Evolutionary conservation across 2,797 vertebrate species (phyloP), one percentile per base, ranked within the genome.

Genomic region (Siniperca scherzeri): DNA sequence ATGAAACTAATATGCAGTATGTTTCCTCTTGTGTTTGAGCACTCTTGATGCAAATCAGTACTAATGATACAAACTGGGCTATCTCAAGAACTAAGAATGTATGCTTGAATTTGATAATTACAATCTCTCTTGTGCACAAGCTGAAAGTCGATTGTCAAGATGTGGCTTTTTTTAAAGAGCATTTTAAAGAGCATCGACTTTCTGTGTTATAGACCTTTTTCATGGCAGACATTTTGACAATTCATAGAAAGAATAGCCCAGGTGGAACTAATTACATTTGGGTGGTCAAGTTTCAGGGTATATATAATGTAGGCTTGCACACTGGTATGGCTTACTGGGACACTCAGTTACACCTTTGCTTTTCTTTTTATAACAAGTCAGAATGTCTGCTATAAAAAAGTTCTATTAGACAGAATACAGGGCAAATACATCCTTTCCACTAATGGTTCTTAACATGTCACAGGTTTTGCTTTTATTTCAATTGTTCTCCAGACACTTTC

Each of bases 11-110:
- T 75, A 44, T 76, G 53, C 72, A 33, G 30, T 30, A 21, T 48
- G 60, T 64, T 77, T 83, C 71, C 78, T 79, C 75, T 82, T 68
- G 33, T 75, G 77, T 84, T 75, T 12, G 61, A 85, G 77, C 74
- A 80, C 85, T 78, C 77, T 77, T 86, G 74, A 93, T 94, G 86
- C 83, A 93, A 93, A 94, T 87, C 80, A 82, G 82, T 14, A 3
- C 64, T 88, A 86, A 92, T 87, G 84, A 90, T 70, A 62, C 84
- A 80, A 85, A 82, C 77, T 25, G 72, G 81, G 83, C 44, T 42
- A n/a, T 69, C 67, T 77, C 50, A 68, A 74, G 69, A 56, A 57
- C 55, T 27, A 17, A 33, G 19, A 40, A 42, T 25, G 4, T 22
- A 5, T 16, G 7, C 59, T 78, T 65, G 14, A 36, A 36, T 69